Conservation (phyloP, 1,140 invertebrate genomes). For the Tribolium castaneum region DNA sequence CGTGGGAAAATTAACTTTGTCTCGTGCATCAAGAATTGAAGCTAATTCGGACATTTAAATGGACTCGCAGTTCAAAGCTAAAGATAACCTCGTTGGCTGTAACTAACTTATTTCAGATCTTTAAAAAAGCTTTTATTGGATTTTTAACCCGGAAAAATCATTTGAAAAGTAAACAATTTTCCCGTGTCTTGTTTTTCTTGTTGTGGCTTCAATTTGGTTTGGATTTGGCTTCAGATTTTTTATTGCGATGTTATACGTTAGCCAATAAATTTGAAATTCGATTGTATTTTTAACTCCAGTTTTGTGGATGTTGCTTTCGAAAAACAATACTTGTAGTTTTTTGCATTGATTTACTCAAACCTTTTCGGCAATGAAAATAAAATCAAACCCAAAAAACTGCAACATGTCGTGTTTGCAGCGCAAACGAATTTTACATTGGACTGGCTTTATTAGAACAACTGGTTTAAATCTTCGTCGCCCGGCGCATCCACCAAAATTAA, state of each 20-base stretch:
- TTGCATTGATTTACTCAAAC: no score
- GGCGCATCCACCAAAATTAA: neutral
- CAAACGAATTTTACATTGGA: no score
- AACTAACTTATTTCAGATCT: neutral
- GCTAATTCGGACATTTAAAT: slow-evolving; percentile 2
- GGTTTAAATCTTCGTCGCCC: neutral
- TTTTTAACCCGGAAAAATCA: neutral
- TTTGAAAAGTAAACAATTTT: neutral
- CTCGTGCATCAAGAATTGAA: slow-evolving; percentile 1
- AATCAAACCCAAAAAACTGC: no score
- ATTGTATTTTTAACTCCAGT: no score
- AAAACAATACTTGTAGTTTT: no score
- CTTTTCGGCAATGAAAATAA: no score
- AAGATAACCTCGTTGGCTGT: neutral
- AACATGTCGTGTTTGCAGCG: no score
- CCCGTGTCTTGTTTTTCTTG: neutral
- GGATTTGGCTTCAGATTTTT: neutral
- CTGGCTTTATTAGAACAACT: no score
- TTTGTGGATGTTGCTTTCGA: no score
- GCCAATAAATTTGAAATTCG: no score
- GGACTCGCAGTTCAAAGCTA: neutral
- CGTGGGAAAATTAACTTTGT: neutral
- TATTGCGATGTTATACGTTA: neutral
- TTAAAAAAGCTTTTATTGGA: neutral
- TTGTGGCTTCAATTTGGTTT: neutral